Percentiles rank a stretch among this genome's conserved stretches.
Evolutionary conservation across 1,140 invertebrate species (phyloP).

Genomic region (Drosophila baimaii): DNA sequence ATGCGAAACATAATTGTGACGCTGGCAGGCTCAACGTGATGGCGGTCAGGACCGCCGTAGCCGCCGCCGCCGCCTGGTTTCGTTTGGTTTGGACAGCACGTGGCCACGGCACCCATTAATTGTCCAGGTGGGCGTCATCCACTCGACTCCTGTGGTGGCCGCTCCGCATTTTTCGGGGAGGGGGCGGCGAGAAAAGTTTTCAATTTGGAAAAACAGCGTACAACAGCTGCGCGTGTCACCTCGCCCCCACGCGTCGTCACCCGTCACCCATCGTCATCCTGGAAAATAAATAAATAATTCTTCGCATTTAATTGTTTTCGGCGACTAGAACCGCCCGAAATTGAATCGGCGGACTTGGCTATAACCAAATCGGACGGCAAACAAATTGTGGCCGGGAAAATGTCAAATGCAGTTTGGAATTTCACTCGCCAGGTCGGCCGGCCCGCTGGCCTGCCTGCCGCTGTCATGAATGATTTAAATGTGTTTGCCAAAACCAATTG

Average conservation of each 20-base stretch:
- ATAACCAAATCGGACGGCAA: slow-evolving; percentile 35
- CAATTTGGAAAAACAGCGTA: slow-evolving; percentile 33
- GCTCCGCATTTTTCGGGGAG: slow-evolving; percentile 9
- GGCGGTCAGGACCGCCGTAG: slow-evolving; percentile 34
- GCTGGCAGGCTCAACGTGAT: slow-evolving; percentile 62
- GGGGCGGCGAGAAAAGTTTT: slow-evolving; percentile 30
- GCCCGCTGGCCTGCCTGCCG: slow-evolving; percentile 13
- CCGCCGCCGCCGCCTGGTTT: slow-evolving; percentile 10
- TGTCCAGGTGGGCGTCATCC: slow-evolving; percentile 49
- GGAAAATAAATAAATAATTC: slow-evolving; percentile 47
- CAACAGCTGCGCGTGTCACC: slow-evolving; percentile 46
- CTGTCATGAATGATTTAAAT: slow-evolving; percentile 75
- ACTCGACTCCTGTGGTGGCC: slow-evolving; percentile 16
- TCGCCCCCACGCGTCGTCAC: not conserved
- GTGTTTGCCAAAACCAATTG: slow-evolving; percentile 54
- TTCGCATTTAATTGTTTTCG: slow-evolving; percentile 41
- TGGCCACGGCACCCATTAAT: slow-evolving; percentile 59
- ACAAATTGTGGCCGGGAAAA: slow-evolving; percentile 23
- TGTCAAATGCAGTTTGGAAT: slow-evolving; percentile 45
- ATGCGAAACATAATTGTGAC: slow-evolving; percentile 59
- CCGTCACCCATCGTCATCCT: slow-evolving; percentile 16
- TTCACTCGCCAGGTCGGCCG: not conserved
- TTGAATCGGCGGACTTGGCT: slow-evolving; percentile 27
- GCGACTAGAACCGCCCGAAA: slow-evolving; percentile 21
- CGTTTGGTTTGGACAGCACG: slow-evolving; percentile 34